Evolutionary conservation across 2,888 invertebrate species (phyloP), one percentile per base, ranked within the genome.

Genomic region (Alviniconcha strummeri): DNA sequence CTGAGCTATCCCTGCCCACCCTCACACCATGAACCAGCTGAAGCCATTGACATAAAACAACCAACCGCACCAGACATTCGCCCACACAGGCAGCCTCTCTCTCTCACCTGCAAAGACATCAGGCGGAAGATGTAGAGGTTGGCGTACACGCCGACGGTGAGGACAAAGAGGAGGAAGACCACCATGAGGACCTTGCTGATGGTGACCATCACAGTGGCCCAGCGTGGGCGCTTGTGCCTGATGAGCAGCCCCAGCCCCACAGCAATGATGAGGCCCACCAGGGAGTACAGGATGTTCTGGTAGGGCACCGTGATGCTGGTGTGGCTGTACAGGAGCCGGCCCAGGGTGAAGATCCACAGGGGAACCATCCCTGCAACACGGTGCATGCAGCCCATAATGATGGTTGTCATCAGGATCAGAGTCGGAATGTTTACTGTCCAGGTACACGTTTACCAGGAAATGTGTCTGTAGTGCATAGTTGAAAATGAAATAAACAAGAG

Each of bases 311-410:
- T 83, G 36, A 93, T 85, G 13, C 91, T 89, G 7, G 94, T 91
- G 75, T 90, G 91, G 36, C 90, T 90, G 85, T 90, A 89, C 57
- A 91, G 85, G 13, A 89, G 84, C 82, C 52, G 88, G 85, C 4
- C 94, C 79, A 95, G 89, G 4, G 94, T 92, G 87, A 93, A 94
- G 88, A 95, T 89, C 95, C 95, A 95, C 11, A 94, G 88, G 0
- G 95, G 95, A 91, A 95, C 94, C 93, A 95, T 93, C 69, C 83
- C 85, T 84, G 60, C 9, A 60, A 60, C 36, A 36, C 36, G 36
- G 36, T 36, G 36, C 36, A 36, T 36, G 36, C 36, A 36, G 36
- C 36, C 36, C 36, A 36, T 36, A 36, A 36, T 36, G 3, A 36
- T 36, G 36, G 36, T n/a, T n/a, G 36, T 36, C 36, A 36, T 36